Conservation (phyloP, 1,140 invertebrate species). For the Drosophila cardini region DNA sequence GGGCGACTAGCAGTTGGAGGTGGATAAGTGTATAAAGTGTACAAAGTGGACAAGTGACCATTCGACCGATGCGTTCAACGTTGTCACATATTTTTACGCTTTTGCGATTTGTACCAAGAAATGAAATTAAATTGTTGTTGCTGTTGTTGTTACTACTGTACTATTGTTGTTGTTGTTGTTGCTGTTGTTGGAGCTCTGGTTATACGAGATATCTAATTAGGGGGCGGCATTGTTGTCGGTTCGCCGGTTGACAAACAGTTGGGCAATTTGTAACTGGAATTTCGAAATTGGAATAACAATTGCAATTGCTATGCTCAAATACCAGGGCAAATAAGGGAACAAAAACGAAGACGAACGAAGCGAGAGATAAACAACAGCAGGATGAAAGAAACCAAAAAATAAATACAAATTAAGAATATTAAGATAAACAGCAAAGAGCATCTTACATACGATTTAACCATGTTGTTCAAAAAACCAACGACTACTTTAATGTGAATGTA, state of each 20-base stretch:
- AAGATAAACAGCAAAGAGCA: background rate
- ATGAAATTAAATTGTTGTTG: constrained; percentile 19
- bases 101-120: constrained; percentile 70
- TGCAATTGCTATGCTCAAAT: constrained; percentile 46
- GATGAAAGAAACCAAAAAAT: background rate
- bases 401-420: background rate
- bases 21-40: constrained; percentile 18
- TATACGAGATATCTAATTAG: constrained; percentile 59
- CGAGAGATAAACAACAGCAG: background rate
- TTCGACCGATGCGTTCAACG: constrained; percentile 63
- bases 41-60: constrained; percentile 35
- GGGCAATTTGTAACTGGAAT: constrained; percentile 52
- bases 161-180: constrained; percentile 12
- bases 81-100: constrained; percentile 81
- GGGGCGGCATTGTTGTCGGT: constrained; percentile 69
- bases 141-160: constrained; percentile 17
- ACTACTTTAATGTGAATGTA: too few species aligned
- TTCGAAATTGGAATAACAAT: constrained; percentile 44
- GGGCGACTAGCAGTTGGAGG: background rate
- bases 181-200: constrained; percentile 9
- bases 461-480: too few species aligned
- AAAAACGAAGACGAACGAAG: constrained; percentile 1
- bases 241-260: constrained; percentile 69
- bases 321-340: constrained; percentile 11
- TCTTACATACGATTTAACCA: background rate